These are phyloP conservation scores for Sorex araneus DNA, from an alignment of 2,113 vertebrate species.

Conservation along the genomic window DNA sequence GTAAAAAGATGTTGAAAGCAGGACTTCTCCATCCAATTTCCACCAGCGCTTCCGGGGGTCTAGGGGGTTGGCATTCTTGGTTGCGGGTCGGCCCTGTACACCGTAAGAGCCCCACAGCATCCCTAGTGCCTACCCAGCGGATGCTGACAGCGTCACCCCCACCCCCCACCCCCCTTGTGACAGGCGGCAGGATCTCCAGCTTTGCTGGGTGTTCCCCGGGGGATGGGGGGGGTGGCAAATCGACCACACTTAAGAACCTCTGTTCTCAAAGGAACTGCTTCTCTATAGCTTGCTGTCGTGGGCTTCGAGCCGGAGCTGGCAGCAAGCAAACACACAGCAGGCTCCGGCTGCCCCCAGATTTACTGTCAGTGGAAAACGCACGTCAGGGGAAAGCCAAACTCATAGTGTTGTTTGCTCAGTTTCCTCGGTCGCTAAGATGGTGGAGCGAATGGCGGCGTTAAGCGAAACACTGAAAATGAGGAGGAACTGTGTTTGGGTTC, in stretches of 20 bases:
- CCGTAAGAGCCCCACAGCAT: neutral
- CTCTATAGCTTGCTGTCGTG: neutral
- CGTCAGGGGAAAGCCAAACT: slow-evolving; percentile 23
- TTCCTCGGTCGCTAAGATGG: neutral
- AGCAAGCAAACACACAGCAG: slow-evolving; percentile 18
- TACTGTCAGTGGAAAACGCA: slow-evolving; percentile 47
- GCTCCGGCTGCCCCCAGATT: neutral
- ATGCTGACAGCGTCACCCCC: neutral
- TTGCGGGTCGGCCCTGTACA: neutral
- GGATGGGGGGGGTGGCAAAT: neutral
- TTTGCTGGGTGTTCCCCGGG: neutral
- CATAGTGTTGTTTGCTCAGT: slow-evolving; percentile 14
- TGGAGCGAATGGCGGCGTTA: slow-evolving; percentile 4
- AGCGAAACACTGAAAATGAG: slow-evolving; percentile 61
- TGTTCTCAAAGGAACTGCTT: slow-evolving; percentile 43
- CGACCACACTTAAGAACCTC: neutral
- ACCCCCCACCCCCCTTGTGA: neutral
- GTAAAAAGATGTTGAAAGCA: neutral
- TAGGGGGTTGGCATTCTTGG: neutral
- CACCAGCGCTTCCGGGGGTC: neutral
- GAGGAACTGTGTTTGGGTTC: slow-evolving; percentile 57
- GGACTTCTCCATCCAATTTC: neutral
- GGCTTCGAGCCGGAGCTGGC: neutral
- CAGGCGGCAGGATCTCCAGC: neutral
- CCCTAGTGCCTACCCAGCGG: neutral